A percentile compares a stretch with the other conserved stretches of the same genome.
These are phyloP conservation scores for Bothrops jararaca DNA, from an alignment of 2,113 vertebrate species.

Conservation along the genomic window DNA sequence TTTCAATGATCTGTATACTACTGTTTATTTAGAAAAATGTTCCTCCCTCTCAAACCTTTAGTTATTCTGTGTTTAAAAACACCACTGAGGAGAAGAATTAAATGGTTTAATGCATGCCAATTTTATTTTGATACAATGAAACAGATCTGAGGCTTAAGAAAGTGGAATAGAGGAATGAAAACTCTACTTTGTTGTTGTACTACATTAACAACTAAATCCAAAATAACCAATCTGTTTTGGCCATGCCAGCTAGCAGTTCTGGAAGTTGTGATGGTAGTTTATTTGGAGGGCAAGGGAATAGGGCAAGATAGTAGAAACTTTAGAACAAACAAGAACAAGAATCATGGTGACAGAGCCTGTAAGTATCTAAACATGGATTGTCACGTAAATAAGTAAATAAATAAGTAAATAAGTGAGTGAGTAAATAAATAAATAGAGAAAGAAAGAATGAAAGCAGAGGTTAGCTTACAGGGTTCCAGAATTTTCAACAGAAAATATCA, in stretches of 20 bases:
- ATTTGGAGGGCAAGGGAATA: not conserved
- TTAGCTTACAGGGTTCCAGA: not conserved
- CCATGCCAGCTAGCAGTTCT: not conserved
- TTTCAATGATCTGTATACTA: constrained; percentile 27
- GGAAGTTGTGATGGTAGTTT: not conserved
- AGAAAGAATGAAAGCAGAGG: not conserved
- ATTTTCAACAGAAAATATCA: not conserved
- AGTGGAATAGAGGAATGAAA: not conserved
- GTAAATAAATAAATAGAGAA: not conserved
- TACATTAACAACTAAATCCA: not conserved
- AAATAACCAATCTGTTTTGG: not conserved
- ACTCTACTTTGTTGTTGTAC: not conserved
- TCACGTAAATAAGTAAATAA: not conserved
- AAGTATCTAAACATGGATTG: not conserved
- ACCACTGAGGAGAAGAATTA: constrained; percentile 24
- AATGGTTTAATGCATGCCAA: constrained; percentile 38
- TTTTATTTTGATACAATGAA: constrained; percentile 41
- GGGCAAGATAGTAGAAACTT: not conserved
- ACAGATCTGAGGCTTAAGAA: constrained; percentile 5
- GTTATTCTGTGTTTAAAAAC: constrained; percentile 52
- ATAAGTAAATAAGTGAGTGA: too few species aligned
- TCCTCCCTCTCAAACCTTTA: constrained; percentile 8
- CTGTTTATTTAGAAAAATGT: constrained; percentile 37
- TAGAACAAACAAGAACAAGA: not conserved
- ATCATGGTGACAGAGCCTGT: not conserved